phyloP scores from a whole-genome alignment of 2,113 vertebrate species.

The Isichthys henryi region DNA sequence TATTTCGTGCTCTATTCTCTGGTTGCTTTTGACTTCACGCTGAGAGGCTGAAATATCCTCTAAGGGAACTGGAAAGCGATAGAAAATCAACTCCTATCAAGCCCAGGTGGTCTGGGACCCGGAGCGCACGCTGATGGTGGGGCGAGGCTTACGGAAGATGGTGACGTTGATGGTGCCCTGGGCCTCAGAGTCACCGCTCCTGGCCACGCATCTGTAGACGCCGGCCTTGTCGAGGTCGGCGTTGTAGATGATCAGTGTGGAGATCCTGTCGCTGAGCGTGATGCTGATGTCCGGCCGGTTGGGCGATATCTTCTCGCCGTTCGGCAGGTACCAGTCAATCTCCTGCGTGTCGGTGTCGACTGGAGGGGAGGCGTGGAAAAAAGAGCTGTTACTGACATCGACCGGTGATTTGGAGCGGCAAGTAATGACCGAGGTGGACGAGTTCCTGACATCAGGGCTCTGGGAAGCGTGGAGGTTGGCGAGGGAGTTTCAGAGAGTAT shows the following conservation, averaged over 20 bases:
- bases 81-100: conserved; percentile 45
- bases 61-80: conserved; percentile 43
- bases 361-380: conserved; percentile 22
- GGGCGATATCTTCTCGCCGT: conserved; percentile 73
- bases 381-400: neutral
- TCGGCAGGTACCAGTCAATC: conserved; percentile 93
- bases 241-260: conserved; percentile 91
- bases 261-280: conserved; percentile 78
- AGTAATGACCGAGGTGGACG: neutral
- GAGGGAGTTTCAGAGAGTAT: too few relatives aligned
- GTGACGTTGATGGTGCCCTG: conserved; percentile 91
- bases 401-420: neutral
- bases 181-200: conserved; percentile 66
- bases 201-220: conserved; percentile 88
- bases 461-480: neutral
- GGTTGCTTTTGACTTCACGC: conserved; percentile 51
- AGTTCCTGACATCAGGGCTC: neutral
- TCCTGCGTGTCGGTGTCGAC: conserved; percentile 80
- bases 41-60: conserved; percentile 50
- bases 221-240: conserved; percentile 81
- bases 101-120: neutral
- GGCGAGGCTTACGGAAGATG: conserved; percentile 80
- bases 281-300: conserved; percentile 84
- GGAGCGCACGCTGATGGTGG: too few relatives aligned
- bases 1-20: conserved; percentile 18